These are phyloP conservation scores for Xiphophorus couchianus DNA, from an alignment of 2,113 vertebrate genomes.

Conservation along the genomic window DNA sequence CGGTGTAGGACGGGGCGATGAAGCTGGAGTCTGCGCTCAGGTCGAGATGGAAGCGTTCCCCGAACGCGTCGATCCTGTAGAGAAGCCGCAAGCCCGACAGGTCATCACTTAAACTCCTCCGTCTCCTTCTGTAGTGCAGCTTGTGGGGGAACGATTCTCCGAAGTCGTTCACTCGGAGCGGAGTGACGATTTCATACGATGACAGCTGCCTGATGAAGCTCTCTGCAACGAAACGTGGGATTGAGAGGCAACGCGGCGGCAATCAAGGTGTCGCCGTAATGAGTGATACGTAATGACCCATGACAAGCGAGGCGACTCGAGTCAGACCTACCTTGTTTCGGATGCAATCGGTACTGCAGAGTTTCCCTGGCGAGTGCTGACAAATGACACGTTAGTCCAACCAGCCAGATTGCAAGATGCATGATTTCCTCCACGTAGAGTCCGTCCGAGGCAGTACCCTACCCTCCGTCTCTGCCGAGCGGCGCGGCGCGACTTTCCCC, in stretches of 20 bases:
- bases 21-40: constrained; percentile 90
- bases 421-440: constrained; percentile 79
- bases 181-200: constrained; percentile 92
- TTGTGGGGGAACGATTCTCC: constrained; percentile 88
- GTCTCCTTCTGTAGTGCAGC: constrained; percentile 85
- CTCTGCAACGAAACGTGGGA: constrained; percentile 75
- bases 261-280: not conserved
- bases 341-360: constrained; percentile 84
- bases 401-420: constrained; percentile 85
- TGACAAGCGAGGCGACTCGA: not conserved
- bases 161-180: constrained; percentile 90
- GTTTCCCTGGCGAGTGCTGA: constrained; percentile 79
- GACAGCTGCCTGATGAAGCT: constrained; percentile 86
- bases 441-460: constrained; percentile 60
- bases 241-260: not conserved
- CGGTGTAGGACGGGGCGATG: constrained; percentile 84
- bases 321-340: constrained; percentile 85
- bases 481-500: constrained; percentile 35
- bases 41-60: constrained; percentile 91
- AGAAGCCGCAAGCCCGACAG: constrained; percentile 78
- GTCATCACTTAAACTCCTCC: constrained; percentile 79
- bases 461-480: constrained; percentile 59
- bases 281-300: not conserved
- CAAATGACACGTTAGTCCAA: constrained; percentile 86
- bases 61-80: constrained; percentile 90